These are phyloP conservation scores for Acrocyrtus sp. DNA, from an alignment of 2,888 invertebrate genomes.

Conservation along the genomic window DNA sequence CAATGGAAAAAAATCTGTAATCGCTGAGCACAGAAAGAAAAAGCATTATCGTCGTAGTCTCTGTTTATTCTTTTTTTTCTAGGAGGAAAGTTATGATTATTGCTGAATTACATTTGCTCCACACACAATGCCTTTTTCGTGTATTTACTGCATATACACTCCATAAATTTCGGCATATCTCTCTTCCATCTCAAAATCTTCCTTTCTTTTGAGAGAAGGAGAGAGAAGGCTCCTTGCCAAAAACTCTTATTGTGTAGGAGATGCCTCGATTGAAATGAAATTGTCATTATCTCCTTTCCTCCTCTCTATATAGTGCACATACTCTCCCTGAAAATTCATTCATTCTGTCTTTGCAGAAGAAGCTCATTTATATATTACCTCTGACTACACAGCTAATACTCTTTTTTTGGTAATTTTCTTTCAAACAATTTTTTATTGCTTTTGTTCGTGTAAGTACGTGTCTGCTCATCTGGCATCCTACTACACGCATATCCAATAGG, in stretches of 20 bases:
- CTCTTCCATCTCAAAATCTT: background rate
- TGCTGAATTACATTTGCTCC: background rate
- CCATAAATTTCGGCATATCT: slow-evolving; percentile 9
- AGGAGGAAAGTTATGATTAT: slow-evolving; percentile 33
- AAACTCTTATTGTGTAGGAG: slow-evolving; percentile 4
- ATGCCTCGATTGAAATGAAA: slow-evolving; percentile 27
- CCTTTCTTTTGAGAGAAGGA: background rate
- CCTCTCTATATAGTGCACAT: background rate
- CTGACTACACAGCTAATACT: no score
- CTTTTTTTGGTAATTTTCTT: slow-evolving; percentile 17
- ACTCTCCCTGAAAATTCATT: background rate
- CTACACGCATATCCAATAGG: slow-evolving; percentile 2
- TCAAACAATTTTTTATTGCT: background rate
- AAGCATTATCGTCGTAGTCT: background rate
- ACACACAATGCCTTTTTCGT: no score
- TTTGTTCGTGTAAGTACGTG: background rate
- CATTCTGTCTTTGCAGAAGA: background rate
- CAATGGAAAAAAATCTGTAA: background rate
- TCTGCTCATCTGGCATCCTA: no score
- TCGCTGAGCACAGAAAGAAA: background rate
- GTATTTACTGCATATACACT: background rate
- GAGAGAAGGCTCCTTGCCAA: slow-evolving; percentile 4
- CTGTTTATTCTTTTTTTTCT: no score
- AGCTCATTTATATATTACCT: slow-evolving; percentile 8
- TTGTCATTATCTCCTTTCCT: slow-evolving; percentile 8